Conservation (phyloP, 2,888 invertebrate genomes). For the Limenitis arthemis region DNA sequence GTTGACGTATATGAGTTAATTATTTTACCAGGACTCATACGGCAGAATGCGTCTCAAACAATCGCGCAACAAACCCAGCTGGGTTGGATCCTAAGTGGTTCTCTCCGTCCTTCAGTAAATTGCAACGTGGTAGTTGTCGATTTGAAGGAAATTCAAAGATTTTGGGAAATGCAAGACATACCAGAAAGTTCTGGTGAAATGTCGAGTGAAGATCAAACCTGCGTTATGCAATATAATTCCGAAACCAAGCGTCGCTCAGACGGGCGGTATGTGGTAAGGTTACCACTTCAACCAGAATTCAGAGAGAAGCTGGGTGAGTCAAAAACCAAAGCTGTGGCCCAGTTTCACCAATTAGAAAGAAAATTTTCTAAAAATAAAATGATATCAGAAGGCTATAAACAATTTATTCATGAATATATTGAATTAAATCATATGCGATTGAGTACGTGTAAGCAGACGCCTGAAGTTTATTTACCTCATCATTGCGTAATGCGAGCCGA, state of each 20-base stretch:
- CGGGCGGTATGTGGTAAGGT: neutral
- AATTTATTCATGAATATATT: slow-evolving; percentile 1
- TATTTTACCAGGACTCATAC: too few relatives aligned
- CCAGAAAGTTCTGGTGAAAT: slow-evolving; percentile 1
- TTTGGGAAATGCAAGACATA: slow-evolving; percentile 7
- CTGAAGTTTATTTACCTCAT: too few relatives aligned
- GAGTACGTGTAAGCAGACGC: too few relatives aligned
- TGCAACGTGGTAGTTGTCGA: neutral
- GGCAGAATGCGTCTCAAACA: too few relatives aligned
- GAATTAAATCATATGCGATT: slow-evolving; percentile 1
- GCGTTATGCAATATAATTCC: neutral
- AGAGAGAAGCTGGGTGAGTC: neutral
- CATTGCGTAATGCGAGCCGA: too few relatives aligned
- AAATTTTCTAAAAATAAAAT: neutral
- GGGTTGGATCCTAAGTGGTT: too few relatives aligned
- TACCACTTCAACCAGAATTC: neutral
- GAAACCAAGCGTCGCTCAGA: neutral
- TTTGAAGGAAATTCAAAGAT: neutral
- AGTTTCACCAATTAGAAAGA: neutral
- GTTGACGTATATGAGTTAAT: neutral
- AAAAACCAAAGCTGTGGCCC: neutral
- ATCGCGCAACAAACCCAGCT: too few relatives aligned
- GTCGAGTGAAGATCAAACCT: slow-evolving; percentile 9
- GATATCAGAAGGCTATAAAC: neutral
- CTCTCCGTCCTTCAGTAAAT: too few relatives aligned